These are phyloP conservation scores for Choristoneura rosaceana DNA, from an alignment of 2,888 invertebrate species.

Conservation along the genomic window DNA sequence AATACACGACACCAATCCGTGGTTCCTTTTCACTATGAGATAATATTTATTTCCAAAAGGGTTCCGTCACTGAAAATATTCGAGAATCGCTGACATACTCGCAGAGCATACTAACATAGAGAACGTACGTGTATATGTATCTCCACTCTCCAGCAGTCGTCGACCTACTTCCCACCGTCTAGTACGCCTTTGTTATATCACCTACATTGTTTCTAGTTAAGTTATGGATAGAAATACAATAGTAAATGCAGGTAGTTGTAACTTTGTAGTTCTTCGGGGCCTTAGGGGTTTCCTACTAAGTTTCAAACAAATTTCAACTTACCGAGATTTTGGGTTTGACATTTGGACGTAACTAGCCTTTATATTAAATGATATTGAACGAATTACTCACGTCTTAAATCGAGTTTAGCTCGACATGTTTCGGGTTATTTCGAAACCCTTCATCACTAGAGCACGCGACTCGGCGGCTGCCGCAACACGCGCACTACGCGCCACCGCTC, in stretches of 20 bases:
- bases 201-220: too few species aligned
- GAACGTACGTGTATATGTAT: conserved; percentile 57
- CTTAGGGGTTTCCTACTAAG: background rate
- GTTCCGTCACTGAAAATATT: too few species aligned
- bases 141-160: conserved; percentile 60
- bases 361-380: too few species aligned
- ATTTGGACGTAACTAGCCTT: background rate
- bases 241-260: background rate
- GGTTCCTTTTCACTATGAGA: too few species aligned
- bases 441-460: too few species aligned
- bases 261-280: background rate
- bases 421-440: too few species aligned
- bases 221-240: background rate
- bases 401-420: too few species aligned
- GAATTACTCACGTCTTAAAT: too few species aligned
- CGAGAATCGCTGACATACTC: background rate
- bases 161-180: conserved; percentile 71
- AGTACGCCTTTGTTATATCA: conserved; percentile 46
- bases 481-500: too few species aligned
- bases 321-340: background rate
- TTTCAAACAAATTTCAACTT: background rate
- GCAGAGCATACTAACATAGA: conserved; percentile 6
- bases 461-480: too few species aligned
- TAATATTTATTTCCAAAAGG: too few species aligned
- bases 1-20: too few species aligned